Conservation (phyloP, 2,113 vertebrate species). For the Piprites chloris region DNA sequence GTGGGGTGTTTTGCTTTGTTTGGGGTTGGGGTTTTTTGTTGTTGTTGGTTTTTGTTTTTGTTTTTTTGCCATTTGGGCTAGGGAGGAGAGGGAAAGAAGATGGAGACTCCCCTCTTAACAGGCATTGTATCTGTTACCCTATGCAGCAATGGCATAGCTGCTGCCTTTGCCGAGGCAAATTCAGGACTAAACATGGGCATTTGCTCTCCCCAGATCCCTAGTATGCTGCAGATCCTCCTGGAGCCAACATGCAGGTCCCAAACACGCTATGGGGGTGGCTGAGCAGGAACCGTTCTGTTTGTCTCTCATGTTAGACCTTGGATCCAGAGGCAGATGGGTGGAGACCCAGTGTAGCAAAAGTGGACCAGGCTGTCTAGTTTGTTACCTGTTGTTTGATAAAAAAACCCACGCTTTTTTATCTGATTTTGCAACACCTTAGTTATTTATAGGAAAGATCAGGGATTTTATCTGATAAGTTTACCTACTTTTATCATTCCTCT, state of each 20-base stretch:
- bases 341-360: background rate
- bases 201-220: background rate
- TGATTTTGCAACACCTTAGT: background rate
- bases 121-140: background rate
- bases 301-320: background rate
- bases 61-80: background rate
- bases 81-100: background rate
- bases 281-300: background rate
- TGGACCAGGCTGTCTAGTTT: background rate
- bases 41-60: background rate
- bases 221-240: background rate
- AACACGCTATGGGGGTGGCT: background rate
- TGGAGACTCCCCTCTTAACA: background rate
- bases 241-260: background rate
- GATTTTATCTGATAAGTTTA: background rate
- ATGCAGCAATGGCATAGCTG: background rate
- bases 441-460: background rate
- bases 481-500: background rate
- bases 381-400: background rate
- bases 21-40: too few species aligned
- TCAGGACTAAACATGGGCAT: fast-evolving
- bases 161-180: background rate
- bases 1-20: too few species aligned
- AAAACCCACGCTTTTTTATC: background rate
- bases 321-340: background rate